These are phyloP conservation scores for Volucella inflata DNA, from an alignment of 2,888 invertebrate genomes.

Conservation along the genomic window DNA sequence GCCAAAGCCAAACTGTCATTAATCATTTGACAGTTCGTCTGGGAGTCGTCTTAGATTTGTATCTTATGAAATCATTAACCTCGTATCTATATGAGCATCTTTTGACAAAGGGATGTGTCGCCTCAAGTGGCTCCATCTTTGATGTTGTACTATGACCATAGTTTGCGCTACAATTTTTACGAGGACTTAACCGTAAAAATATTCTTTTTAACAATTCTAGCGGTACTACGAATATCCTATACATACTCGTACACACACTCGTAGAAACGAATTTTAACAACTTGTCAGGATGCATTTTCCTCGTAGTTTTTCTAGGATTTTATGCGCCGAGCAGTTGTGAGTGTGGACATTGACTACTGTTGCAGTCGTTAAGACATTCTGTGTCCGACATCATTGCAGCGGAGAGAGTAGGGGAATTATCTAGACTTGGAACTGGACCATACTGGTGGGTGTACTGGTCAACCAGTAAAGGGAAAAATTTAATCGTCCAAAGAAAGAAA, in stretches of 20 bases:
- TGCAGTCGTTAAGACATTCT: constrained; percentile 64
- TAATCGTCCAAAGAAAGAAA: constrained; percentile 65
- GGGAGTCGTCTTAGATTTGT: constrained; percentile 16
- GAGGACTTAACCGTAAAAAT: constrained; percentile 50
- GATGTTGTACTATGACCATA: too few relatives aligned
- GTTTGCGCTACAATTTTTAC: constrained; percentile 42
- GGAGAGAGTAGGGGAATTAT: constrained; percentile 44
- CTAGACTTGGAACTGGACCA: constrained; percentile 24
- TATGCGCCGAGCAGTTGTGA: constrained; percentile 57
- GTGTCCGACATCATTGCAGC: constrained; percentile 52
- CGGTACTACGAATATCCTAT: constrained; percentile 40
- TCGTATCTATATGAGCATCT: background rate
- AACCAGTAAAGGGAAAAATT: constrained; percentile 42
- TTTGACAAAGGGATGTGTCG: constrained; percentile 7
- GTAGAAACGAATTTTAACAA: constrained; percentile 60
- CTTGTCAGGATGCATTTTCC: constrained; percentile 60
- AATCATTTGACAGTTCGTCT: constrained; percentile 48
- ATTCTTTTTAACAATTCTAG: constrained; percentile 9
- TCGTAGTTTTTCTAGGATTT: constrained; percentile 43
- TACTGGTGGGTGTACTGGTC: background rate
- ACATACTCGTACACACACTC: constrained; percentile 9
- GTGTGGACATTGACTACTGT: constrained; percentile 60
- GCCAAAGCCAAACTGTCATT: constrained; percentile 29
- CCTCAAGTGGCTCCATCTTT: constrained; percentile 43
- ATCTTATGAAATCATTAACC: constrained; percentile 37